phyloP scores from a whole-genome alignment of 64 coral and sea anemone genomes.

The Actinia equina region DNA sequence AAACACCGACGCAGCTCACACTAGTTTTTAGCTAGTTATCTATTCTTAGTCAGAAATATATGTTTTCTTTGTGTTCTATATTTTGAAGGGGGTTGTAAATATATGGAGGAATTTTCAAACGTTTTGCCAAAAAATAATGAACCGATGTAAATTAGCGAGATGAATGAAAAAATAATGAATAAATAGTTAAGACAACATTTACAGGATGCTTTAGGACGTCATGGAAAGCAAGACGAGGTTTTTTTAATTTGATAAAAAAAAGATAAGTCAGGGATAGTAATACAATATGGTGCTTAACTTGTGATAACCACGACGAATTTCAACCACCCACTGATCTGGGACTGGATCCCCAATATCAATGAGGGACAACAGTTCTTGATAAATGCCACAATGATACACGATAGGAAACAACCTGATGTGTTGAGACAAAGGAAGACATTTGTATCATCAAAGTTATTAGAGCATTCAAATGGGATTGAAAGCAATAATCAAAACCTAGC shows the following conservation, averaged over 20 bases:
- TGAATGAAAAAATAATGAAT: too few species aligned
- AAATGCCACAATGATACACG: not conserved
- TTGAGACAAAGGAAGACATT: conserved; percentile 1
- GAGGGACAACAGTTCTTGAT: not conserved
- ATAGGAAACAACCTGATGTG: not conserved
- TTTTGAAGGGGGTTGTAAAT: too few species aligned
- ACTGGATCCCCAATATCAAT: not conserved
- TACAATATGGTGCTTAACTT: not conserved
- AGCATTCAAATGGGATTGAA: not conserved
- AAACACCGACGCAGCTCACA: too few species aligned
- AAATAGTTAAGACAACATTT: too few species aligned
- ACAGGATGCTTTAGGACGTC: not conserved
- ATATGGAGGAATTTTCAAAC: not conserved
- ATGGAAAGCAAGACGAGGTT: not conserved
- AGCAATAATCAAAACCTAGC: not conserved
- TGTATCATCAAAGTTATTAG: not conserved
- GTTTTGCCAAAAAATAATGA: not conserved
- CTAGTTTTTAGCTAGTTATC: too few species aligned
- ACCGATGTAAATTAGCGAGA: not conserved
- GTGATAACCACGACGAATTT: conserved; percentile 1
- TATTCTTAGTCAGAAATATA: too few species aligned
- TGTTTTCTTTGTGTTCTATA: too few species aligned
- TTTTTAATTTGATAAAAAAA: not conserved
- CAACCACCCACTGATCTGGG: not conserved
- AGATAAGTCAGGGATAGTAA: not conserved